phyloP scores from a whole-genome alignment of 2,113 vertebrate species.

The Gavialis gangeticus region DNA sequence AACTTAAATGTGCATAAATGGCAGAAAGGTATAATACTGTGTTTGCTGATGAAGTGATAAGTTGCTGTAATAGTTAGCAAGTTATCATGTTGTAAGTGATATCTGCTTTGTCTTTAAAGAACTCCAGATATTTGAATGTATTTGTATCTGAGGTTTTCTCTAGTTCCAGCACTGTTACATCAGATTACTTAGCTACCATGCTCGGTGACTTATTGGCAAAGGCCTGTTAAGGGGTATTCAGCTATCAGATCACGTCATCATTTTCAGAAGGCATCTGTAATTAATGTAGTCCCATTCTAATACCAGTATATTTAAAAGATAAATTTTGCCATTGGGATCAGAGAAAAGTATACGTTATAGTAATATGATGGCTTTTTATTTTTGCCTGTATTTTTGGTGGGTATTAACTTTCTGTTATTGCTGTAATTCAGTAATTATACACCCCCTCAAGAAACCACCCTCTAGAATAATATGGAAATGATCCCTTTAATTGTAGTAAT shows the following conservation, averaged over 20 bases:
- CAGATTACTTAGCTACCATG: not conserved
- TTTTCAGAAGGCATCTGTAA: not conserved
- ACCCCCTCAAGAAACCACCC: not conserved
- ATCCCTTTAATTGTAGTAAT: conserved; percentile 55
- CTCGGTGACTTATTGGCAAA: conserved; percentile 21
- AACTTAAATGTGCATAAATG: rapidly evolving
- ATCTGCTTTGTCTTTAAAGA: not conserved
- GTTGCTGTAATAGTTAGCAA: not conserved
- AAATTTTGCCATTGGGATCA: not conserved
- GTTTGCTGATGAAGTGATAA: not conserved
- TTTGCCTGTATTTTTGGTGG: conserved; percentile 22
- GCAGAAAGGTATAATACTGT: not conserved
- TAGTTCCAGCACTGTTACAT: not conserved
- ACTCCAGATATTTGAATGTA: conserved; percentile 6
- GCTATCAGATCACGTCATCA: not conserved
- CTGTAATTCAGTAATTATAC: conserved; percentile 57
- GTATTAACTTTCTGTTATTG: conserved; percentile 43
- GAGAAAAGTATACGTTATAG: conserved; percentile 3
- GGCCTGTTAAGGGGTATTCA: not conserved
- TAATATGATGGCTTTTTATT: not conserved
- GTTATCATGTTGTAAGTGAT: not conserved
- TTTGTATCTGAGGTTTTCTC: not conserved
- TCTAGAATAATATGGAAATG: conserved; percentile 48
- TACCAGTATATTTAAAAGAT: conserved; percentile 19
- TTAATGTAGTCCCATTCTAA: conserved; percentile 38